These are phyloP conservation scores for Micrastur ruficollis DNA, from an alignment of 2,797 vertebrate genomes.

Conservation along the genomic window DNA sequence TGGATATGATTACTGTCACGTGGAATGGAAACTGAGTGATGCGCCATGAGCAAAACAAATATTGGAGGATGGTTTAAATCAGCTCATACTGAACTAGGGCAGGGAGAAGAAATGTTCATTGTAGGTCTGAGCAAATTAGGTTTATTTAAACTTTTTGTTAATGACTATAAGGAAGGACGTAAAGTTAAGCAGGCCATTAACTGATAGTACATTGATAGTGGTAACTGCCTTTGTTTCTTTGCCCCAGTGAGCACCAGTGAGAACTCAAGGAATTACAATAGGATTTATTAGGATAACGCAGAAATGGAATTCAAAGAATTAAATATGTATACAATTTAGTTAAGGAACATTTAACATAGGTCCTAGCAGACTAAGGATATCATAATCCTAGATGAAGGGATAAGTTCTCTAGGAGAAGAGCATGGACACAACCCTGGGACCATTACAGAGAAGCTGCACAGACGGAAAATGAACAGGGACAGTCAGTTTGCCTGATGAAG, in stretches of 20 bases:
- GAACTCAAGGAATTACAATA: not conserved
- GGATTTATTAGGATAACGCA: not conserved
- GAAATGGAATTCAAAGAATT: not conserved
- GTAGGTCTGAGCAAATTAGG: not conserved
- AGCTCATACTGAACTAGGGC: not conserved
- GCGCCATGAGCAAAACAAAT: not conserved
- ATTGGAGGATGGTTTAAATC: conserved; percentile 19
- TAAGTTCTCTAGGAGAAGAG: not conserved
- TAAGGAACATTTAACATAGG: not conserved
- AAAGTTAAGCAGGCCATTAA: not conserved
- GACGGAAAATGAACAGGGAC: not conserved
- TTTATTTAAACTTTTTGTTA: not conserved
- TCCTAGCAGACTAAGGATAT: not conserved
- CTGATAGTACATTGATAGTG: not conserved
- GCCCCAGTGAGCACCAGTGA: not conserved
- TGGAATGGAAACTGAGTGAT: conserved; percentile 42
- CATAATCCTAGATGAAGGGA: not conserved
- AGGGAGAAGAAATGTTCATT: not conserved
- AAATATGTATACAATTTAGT: not conserved
- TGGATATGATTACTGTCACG: conserved; percentile 64
- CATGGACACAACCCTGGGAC: not conserved
- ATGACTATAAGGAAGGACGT: not conserved
- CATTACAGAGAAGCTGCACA: not conserved
- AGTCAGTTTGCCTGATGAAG: not conserved
- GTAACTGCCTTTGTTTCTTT: not conserved